Conservation (phyloP, 2,797 vertebrate species). For the Sandelia bainsii region DNA sequence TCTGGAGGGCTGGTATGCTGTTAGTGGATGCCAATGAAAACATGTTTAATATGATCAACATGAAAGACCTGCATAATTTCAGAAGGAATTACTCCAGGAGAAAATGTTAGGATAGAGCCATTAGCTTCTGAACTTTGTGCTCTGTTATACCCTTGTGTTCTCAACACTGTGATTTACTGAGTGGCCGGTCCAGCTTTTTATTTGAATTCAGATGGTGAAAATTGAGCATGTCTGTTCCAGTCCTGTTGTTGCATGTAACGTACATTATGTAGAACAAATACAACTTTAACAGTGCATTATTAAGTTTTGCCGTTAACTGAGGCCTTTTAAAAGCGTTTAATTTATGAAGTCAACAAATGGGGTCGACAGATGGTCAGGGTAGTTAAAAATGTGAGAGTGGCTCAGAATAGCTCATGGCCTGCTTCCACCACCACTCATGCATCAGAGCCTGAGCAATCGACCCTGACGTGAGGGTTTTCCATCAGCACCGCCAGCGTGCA, state of each 20-base stretch:
- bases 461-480: conserved; percentile 70
- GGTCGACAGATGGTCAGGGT: conserved; percentile 56
- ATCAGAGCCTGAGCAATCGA: conserved; percentile 61
- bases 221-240: conserved; percentile 32
- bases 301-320: conserved; percentile 22
- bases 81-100: conserved; percentile 55
- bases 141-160: conserved; percentile 37
- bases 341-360: conserved; percentile 56
- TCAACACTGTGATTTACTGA: conserved; percentile 50
- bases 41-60: conserved; percentile 79
- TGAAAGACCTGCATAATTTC: conserved; percentile 74
- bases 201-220: conserved; percentile 56
- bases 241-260: conserved; percentile 4
- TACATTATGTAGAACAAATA: conserved; percentile 27
- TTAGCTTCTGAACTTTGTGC: conserved; percentile 58
- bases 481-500: conserved; percentile 61
- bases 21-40: conserved; percentile 76
- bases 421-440: conserved; percentile 51
- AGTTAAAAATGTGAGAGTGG: conserved; percentile 52
- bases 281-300: conserved; percentile 34
- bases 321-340: conserved; percentile 45
- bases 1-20: conserved; percentile 78
- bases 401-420: conserved; percentile 64
- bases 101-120: conserved; percentile 44
- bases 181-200: conserved; percentile 21